Base-by-base conservation (phyloP, 2,797 vertebrate species). In the Mionectes olivaceus region DNA sequence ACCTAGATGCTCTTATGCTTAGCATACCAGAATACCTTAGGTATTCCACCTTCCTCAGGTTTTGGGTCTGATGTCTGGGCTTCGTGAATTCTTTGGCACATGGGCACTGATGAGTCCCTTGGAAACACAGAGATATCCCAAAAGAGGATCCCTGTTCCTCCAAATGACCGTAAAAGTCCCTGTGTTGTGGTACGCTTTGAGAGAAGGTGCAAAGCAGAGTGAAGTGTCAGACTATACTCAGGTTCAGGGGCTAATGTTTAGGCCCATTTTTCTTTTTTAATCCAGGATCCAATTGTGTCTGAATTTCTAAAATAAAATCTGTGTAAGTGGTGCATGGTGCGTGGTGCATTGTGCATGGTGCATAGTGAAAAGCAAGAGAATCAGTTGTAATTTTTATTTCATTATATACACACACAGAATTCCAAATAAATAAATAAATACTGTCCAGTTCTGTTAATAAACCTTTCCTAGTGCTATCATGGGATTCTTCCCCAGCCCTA, bases 401-500 rank as follows among this genome's bases (percentile, higher is more conserved):
- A 24, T 69, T 68, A 11, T 39, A 19, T 15, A 68, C 11, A 67
- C 11, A 67, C 15, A 10, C 9, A 1, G 4, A 69, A 73, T 69
- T 69, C 7, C 25, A 91, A 86, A 60, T 35, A 71, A 85, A 60
- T 33, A 69, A 44, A 88, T 43, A 25, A 47, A 71, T 19, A 69
- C 3, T 9, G 24, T 44, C 8, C 44, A 43, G 2, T 30, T 78
- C 44, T 79, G 16, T 52, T 79, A 59, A 67, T 86, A 82, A 82
- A 79, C 49, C 71, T 93, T 32, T 70, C 46, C 21, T 68, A 30
- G 41, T 60, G 59, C 30, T 17, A 33, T 71, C 41, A 53, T 46
- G 37, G 61, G 47, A 68, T 92, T 75, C 85, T 84, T 94, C 70
- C 60, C 27, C 77, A 88, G 53, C 19, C 64, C 7, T 43, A 83